Conservation (phyloP, 2,113 vertebrate species). For the Opisthocomus hoazin region DNA sequence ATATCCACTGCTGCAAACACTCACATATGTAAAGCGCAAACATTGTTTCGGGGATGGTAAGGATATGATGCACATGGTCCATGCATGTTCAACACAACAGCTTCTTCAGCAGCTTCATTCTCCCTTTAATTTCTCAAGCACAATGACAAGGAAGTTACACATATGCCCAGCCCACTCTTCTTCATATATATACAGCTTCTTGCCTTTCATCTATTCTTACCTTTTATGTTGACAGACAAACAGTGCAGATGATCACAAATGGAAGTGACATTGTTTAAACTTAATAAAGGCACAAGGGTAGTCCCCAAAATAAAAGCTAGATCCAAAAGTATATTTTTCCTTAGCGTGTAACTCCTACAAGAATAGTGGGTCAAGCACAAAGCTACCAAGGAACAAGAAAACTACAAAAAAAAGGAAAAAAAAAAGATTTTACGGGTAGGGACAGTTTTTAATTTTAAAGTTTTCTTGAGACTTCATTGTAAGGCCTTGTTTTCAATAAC, state of each 20-base stretch:
- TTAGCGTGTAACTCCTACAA: background rate
- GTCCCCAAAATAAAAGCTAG: background rate
- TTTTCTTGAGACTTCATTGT: background rate
- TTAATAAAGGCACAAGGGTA: background rate
- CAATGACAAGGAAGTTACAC: background rate
- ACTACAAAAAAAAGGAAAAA: background rate
- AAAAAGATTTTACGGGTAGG: background rate
- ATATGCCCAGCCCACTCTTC: background rate
- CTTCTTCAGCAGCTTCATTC: background rate
- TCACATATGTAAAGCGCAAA: background rate
- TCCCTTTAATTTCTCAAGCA: background rate
- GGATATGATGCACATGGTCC: background rate
- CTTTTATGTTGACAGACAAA: background rate
- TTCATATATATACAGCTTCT: background rate
- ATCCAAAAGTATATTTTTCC: background rate
- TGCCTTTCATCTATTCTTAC: background rate
- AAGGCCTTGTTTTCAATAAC: background rate
- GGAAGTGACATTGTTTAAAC: background rate
- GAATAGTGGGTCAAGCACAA: background rate
- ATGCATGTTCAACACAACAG: background rate
- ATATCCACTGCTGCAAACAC: rapidly evolving
- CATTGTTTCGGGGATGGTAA: background rate
- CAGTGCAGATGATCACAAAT: background rate
- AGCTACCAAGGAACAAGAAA: background rate
- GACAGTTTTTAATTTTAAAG: background rate